Evolutionary conservation across 2,888 invertebrate species (phyloP), one percentile per base, ranked within the genome.

Genomic region (Coremacera marginata): DNA sequence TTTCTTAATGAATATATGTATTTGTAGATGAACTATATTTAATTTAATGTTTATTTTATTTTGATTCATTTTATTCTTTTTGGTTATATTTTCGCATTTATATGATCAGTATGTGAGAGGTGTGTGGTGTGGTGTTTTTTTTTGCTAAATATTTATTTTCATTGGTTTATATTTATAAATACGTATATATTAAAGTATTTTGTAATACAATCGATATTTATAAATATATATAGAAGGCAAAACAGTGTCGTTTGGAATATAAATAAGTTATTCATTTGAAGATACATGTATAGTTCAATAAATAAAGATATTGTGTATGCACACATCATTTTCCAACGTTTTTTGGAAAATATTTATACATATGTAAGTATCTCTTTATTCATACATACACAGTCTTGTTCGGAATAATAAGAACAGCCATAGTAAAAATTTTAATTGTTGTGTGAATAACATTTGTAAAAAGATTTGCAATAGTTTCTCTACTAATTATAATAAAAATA

Each of bases 81-180:
- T 71, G 14, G 37, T 67, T 67, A 77, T 52, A 77, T 37, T 79
- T 76, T 80, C 71, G 80, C 80, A 79, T 81, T 81, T 75, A 44
- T 11, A 81, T 79, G 81, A 82, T 82, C 80, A 31, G 77, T 79
- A 82, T 82, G 82, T 81, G 82, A 77, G 63, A 80, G 70, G 77
- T 79, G 75, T 82, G 77, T 77, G 77, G 70, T 70, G 80, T 79
- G 75, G 75, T 77, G 70, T 71, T 31, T 3, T 31, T n/a, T 70
- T 44, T 37, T 27, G 8, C 60, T 72, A 65, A 27, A 63, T 27
- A 63, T 16, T n/a, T 16, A 27, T 14, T 63, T 31, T 27, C n/a
- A 63, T n/a, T 63, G 8, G 11, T 14, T 19, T 55, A 22, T 55
- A 55, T 22, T 44, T 44, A 44, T 44, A 44, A 44, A 44, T 44